phyloP scores from a whole-genome alignment of 2,888 invertebrate genomes.

The Drosophila mercatorum region DNA sequence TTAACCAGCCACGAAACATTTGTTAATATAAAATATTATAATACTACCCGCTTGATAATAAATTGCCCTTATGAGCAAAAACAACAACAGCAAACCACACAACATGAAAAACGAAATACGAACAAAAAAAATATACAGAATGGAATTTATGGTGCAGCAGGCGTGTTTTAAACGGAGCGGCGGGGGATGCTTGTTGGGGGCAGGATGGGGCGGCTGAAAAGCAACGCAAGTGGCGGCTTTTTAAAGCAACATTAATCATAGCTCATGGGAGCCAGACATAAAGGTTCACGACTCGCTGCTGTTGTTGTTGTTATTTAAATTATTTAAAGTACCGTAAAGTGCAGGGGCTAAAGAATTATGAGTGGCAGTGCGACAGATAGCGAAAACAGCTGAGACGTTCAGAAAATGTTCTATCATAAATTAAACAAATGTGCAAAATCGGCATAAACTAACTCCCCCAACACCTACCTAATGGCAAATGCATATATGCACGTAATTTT shows the following conservation, averaged over 20 bases:
- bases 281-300: conserved; percentile 20
- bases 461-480: neutral
- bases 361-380: conserved; percentile 43
- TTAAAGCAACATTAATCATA: conserved; percentile 76
- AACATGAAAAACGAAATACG: conserved; percentile 20
- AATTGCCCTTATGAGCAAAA: conserved; percentile 60
- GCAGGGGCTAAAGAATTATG: conserved; percentile 63
- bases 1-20: conserved; percentile 52
- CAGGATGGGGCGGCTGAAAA: conserved; percentile 18
- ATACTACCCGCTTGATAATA: conserved; percentile 59
- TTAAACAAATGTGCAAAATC: conserved; percentile 58
- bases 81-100: conserved; percentile 57
- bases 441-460: conserved; percentile 42
- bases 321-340: conserved; percentile 65
- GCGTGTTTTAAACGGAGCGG: conserved; percentile 30
- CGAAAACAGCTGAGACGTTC: conserved; percentile 65
- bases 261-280: conserved; percentile 45
- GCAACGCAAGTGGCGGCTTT: conserved; percentile 72
- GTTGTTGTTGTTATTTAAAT: conserved; percentile 48
- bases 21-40: conserved; percentile 74
- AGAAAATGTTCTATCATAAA: conserved; percentile 48
- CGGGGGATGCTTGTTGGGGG: conserved; percentile 9
- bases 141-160: conserved; percentile 65
- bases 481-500: conserved; percentile 22
- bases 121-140: conserved; percentile 32